Base-by-base conservation (phyloP, 2,888 invertebrate species). In the Tipula confusa region DNA sequence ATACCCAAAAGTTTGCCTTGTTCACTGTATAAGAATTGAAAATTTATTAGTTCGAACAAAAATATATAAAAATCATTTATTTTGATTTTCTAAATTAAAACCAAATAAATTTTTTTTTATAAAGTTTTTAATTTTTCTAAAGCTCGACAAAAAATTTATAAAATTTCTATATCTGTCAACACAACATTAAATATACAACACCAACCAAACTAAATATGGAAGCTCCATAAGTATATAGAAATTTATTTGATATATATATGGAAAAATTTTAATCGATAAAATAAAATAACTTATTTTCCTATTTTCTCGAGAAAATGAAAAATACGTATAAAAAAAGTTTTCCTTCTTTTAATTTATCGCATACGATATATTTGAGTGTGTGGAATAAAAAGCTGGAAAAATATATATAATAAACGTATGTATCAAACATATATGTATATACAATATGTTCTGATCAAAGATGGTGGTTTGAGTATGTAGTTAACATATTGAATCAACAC, bases 321-420 rank as follows among this genome's bases (percentile, higher is more conserved):
- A 64, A 9, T 24, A 13, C 18, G n/a, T n/a, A 64, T 24, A 64
- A 64, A 64, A 24, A 64, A 64, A 64, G 18, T 24, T 48, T 64
- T 24, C 64, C 64, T 64, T 24, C 64, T 64, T 64, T 64, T 64
- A 64, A 64, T 64, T 64, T 64, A 64, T 64, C 64, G 64, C 64
- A 64, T 64, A 64, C 64, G 13, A 24, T 64, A 43, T 2, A n/a
- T 43, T n/a, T 24, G 9, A 24, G 11, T n/a, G 13, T 38, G 31
- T 13, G 64, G 11, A 64, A n/a, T n/a, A n/a, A n/a, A n/a, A 64
- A 24, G 24, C 24, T 64, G 64, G 18, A 24, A 64, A 64, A 1
- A 33, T 33, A 33, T 33, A 64, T 64, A 64, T 64, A 43, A 43
- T 43, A 43, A 43, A 43, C 43, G 43, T 43, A n/a, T 15, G 7